Evolutionary conservation across 2,888 invertebrate species (phyloP).

Genomic region (Agapetus fuscipes): DNA sequence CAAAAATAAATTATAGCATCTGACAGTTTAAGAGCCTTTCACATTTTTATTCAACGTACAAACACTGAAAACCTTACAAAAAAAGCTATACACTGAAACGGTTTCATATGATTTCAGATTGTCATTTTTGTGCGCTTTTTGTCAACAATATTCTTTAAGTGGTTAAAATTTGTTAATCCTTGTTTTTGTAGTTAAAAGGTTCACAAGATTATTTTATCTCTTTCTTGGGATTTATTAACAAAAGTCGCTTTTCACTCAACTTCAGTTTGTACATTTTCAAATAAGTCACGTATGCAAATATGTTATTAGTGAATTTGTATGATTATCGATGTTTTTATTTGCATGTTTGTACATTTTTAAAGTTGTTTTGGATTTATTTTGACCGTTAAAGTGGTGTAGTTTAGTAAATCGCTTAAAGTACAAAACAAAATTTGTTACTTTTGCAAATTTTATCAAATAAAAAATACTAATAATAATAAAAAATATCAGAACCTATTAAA

Average conservation of each 20-base stretch:
- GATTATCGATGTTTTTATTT: too few relatives aligned
- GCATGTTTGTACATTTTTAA: too few relatives aligned
- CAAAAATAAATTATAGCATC: neutral
- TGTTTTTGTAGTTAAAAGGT: too few relatives aligned
- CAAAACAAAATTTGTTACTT: slow-evolving; percentile 60
- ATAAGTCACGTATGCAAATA: too few relatives aligned
- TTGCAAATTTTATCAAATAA: slow-evolving; percentile 60
- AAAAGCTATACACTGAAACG: slow-evolving; percentile 25
- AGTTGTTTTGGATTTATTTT: too few relatives aligned
- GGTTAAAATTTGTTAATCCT: too few relatives aligned
- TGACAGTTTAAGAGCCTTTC: slow-evolving; percentile 16
- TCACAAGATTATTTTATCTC: too few relatives aligned
- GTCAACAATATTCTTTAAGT: slow-evolving; percentile 26
- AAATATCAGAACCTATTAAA: slow-evolving; percentile 12
- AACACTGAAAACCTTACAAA: slow-evolving; percentile 22
- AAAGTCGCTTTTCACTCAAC: too few relatives aligned
- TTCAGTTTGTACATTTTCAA: too few relatives aligned
- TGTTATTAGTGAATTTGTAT: too few relatives aligned
- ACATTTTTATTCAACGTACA: slow-evolving; percentile 19
- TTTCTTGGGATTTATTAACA: too few relatives aligned
- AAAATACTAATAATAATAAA: slow-evolving; percentile 20
- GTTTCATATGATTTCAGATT: neutral
- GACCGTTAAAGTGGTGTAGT: slow-evolving; percentile 41
- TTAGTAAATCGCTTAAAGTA: slow-evolving; percentile 61
- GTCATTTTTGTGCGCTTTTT: neutral